Conservation (phyloP, 2,113 vertebrate genomes). For the Tragelaphus buxtoni region DNA sequence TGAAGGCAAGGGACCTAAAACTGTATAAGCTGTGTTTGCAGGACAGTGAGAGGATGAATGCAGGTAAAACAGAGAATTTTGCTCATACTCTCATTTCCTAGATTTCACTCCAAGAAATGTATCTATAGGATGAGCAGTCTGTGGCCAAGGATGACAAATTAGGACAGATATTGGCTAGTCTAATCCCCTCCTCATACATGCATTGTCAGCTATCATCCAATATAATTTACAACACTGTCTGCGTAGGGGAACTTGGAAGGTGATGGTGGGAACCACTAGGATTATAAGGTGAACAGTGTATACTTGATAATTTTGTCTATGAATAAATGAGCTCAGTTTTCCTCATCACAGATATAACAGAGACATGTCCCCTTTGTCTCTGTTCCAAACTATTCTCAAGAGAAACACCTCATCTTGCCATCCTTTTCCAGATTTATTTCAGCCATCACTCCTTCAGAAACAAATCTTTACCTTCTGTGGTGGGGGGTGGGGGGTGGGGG, state of each 20-base stretch:
- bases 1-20: not conserved
- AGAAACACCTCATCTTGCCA: not conserved
- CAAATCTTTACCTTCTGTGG: not conserved
- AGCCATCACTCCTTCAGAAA: not conserved
- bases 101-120: not conserved
- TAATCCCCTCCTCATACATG: not conserved
- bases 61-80: not conserved
- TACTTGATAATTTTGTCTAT: not conserved
- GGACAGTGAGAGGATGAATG: not conserved
- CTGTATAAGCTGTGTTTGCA: not conserved
- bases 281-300: not conserved
- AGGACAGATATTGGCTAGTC: not conserved
- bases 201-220: not conserved
- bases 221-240: not conserved
- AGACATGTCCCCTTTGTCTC: not conserved
- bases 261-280: not conserved
- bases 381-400: not conserved
- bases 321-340: not conserved
- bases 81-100: not conserved
- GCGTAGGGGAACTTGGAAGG: not conserved
- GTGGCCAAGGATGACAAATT: not conserved
- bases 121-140: not conserved
- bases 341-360: not conserved
- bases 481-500: fast-evolving
- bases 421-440: not conserved